These are phyloP conservation scores for Petrocephalus microphthalmus DNA, from an alignment of 2,113 vertebrate genomes.

Conservation along the genomic window DNA sequence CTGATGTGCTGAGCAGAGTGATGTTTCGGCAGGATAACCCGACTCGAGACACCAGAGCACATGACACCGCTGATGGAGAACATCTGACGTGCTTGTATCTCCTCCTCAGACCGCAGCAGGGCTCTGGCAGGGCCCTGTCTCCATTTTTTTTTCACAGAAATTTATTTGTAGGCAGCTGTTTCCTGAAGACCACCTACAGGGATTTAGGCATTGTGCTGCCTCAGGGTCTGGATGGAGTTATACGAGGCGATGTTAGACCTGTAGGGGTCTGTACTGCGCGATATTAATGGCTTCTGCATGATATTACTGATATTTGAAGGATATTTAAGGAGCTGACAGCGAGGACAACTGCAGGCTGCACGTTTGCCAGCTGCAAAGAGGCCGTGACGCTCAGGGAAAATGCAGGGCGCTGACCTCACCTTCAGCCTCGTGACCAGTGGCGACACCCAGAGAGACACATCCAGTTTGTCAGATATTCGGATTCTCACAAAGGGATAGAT, in stretches of 20 bases:
- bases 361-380: background rate
- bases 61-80: background rate
- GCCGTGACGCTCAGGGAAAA: background rate
- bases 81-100: background rate
- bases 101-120: background rate
- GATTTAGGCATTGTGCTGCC: background rate
- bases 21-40: background rate
- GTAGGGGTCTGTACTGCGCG: background rate
- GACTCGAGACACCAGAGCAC: background rate
- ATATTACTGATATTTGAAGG: background rate
- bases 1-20: background rate
- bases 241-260: background rate
- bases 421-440: background rate
- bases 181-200: background rate
- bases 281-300: background rate
- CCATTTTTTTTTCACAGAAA: background rate
- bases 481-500: background rate
- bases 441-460: background rate
- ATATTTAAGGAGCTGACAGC: background rate
- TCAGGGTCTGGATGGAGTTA: background rate
- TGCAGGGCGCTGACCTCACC: background rate
- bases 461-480: background rate
- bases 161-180: background rate
- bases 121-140: background rate
- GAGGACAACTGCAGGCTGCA: background rate